These are phyloP conservation scores for Ammodytes marinus DNA, from an alignment of 2,113 vertebrate genomes.

Conservation along the genomic window DNA sequence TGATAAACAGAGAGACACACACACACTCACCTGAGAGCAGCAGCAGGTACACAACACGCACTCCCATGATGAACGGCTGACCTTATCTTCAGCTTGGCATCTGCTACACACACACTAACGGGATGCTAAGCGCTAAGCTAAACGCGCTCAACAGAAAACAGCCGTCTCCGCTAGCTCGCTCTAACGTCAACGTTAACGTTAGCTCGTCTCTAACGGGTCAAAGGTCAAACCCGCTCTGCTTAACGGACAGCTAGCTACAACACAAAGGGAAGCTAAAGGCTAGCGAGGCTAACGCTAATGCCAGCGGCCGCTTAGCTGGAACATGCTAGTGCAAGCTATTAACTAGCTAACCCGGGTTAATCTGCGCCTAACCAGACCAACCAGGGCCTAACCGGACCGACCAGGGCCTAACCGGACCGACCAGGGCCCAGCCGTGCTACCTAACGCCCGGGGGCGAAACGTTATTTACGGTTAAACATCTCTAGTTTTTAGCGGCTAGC, in stretches of 20 bases:
- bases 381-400: neutral
- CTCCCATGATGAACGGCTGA: constrained; percentile 3
- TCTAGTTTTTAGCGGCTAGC: too few relatives aligned
- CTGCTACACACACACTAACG: too few relatives aligned
- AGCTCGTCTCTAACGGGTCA: too few relatives aligned
- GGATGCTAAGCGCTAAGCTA: too few relatives aligned
- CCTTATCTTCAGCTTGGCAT: too few relatives aligned
- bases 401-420: neutral
- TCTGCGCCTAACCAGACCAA: neutral
- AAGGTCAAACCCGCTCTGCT: too few relatives aligned
- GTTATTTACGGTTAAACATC: too few relatives aligned
- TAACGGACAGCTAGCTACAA: neutral
- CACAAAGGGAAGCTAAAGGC: neutral
- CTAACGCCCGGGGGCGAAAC: too few relatives aligned
- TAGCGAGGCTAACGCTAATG: neutral
- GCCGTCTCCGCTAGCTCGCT: too few relatives aligned
- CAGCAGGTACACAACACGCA: constrained; percentile 3
- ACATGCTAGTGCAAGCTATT: constrained; percentile 43
- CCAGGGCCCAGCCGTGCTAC: neutral
- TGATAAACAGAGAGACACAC: neutral
- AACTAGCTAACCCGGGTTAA: constrained; percentile 11
- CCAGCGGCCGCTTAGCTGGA: constrained; percentile 21
- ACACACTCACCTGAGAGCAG: constrained; percentile 19
- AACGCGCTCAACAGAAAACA: too few relatives aligned
- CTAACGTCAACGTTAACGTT: too few relatives aligned